Percentiles rank a stretch among this genome's conserved stretches.
phyloP scores from a whole-genome alignment of 2,113 vertebrate genomes.

The Pygathrix nemaeus region DNA sequence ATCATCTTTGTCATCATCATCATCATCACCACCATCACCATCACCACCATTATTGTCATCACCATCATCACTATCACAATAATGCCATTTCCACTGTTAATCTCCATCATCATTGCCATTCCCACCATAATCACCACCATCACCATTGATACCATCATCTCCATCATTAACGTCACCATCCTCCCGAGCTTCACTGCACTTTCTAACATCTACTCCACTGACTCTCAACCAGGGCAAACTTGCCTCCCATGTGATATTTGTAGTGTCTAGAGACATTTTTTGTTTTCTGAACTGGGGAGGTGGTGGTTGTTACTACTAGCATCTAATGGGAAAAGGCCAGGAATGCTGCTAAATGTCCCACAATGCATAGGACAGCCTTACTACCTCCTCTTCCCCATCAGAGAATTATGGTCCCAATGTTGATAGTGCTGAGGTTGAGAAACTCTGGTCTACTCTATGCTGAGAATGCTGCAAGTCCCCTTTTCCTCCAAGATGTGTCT shows the following conservation, averaged over 20 bases:
- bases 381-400: not conserved
- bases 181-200: not conserved
- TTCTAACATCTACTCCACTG: not conserved
- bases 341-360: not conserved
- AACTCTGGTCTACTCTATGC: not conserved
- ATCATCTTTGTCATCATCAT: not conserved
- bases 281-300: not conserved
- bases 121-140: not conserved
- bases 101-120: not conserved
- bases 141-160: not conserved
- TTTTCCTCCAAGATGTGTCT: not conserved
- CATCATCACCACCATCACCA: not conserved
- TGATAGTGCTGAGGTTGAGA: not conserved
- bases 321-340: not conserved
- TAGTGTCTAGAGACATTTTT: not conserved
- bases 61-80: accelerated
- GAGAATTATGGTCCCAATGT: not conserved
- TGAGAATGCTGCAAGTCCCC: too few species aligned
- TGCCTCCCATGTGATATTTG: not conserved
- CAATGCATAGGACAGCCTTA: too few species aligned
- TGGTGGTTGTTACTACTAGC: not conserved
- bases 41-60: accelerated
- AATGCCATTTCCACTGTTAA: not conserved
- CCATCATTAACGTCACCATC: not conserved
- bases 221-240: not conserved